These are phyloP conservation scores for Bubalus kerabau DNA, from an alignment of 2,113 vertebrate species.

Conservation along the genomic window DNA sequence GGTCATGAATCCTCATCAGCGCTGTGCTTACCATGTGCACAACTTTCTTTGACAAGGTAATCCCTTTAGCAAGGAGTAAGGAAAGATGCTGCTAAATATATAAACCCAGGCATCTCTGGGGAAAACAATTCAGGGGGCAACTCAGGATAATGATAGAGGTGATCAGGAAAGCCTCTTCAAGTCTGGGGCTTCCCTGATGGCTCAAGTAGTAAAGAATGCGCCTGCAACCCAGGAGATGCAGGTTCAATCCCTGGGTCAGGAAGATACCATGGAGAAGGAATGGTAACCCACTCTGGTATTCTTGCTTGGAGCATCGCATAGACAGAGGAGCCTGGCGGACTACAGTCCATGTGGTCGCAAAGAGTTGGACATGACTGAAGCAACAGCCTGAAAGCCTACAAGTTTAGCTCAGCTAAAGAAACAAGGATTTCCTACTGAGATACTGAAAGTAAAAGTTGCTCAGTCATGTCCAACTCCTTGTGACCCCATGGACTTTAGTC, in stretches of 20 bases:
- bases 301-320: not conserved
- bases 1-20: not conserved
- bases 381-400: not conserved
- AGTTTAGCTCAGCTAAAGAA: not conserved
- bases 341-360: not conserved
- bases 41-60: not conserved
- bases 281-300: not conserved
- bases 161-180: not conserved
- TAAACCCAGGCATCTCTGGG: not conserved
- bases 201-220: not conserved
- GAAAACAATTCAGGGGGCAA: not conserved
- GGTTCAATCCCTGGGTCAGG: not conserved
- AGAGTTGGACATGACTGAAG: not conserved
- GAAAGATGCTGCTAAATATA: not conserved
- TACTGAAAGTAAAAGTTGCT: not conserved
- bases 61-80: not conserved
- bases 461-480: not conserved
- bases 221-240: not conserved
- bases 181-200: not conserved
- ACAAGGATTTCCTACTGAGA: not conserved
- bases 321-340: not conserved
- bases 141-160: not conserved
- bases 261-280: not conserved
- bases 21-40: not conserved
- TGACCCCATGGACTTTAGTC: not conserved